Conservation (phyloP, 2,888 invertebrate genomes). For the Torymus tubicola region DNA sequence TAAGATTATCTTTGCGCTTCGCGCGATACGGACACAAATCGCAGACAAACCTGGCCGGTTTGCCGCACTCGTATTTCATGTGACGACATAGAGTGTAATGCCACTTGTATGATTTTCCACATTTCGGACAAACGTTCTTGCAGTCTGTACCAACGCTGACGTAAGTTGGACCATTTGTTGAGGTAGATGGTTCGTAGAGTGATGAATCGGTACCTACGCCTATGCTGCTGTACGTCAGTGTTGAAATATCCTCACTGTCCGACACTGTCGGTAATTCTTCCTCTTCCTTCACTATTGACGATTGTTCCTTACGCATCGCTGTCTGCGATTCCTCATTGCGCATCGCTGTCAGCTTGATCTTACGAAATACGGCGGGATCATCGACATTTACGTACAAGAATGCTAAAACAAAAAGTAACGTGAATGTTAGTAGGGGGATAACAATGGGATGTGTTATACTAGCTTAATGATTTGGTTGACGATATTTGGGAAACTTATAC, state of each 20-base stretch:
- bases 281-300: too few species aligned
- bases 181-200: too few species aligned
- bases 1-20: constrained; percentile 56
- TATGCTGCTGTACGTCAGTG: too few species aligned
- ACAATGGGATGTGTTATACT: too few species aligned
- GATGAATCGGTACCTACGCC: too few species aligned
- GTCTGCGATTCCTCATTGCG: too few species aligned
- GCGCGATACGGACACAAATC: constrained; percentile 24
- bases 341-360: constrained; percentile 9
- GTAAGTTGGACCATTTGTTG: too few species aligned
- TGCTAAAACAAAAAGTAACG: constrained; percentile 16
- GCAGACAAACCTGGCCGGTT: constrained; percentile 43
- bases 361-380: background rate
- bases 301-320: too few species aligned
- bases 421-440: background rate
- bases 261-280: too few species aligned
- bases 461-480: too few species aligned
- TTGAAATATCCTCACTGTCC: too few species aligned
- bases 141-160: background rate
- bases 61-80: constrained; percentile 53
- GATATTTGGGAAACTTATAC: too few species aligned
- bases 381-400: constrained; percentile 1
- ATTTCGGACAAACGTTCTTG: constrained; percentile 16
- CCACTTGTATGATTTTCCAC: constrained; percentile 50
- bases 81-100: constrained; percentile 42